phyloP scores from a whole-genome alignment of 2,797 vertebrate species.

The Galagoides demidoff region DNA sequence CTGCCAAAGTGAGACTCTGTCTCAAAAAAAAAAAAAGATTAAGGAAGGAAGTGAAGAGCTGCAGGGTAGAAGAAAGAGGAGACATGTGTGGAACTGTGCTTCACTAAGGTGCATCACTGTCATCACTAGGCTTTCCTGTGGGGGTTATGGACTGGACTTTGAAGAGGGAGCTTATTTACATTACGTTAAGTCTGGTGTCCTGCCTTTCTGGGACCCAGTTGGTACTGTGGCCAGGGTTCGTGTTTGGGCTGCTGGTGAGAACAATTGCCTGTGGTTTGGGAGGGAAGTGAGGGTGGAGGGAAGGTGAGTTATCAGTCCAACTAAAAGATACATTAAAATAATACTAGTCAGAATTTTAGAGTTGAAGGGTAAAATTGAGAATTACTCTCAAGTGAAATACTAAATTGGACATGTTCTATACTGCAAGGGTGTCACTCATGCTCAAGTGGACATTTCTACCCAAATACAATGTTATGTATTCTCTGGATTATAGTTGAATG shows the following conservation, averaged over 20 bases:
- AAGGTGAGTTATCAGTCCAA: not conserved
- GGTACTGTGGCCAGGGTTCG: not conserved
- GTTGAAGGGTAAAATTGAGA: conserved; percentile 8
- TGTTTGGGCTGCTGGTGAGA: not conserved
- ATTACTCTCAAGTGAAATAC: not conserved
- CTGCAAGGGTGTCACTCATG: not conserved
- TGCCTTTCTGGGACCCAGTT: not conserved
- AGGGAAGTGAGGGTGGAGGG: not conserved
- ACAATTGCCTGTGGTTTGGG: not conserved
- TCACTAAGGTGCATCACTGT: not conserved
- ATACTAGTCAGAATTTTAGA: not conserved
- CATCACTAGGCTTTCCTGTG: not conserved
- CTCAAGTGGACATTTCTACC: not conserved
- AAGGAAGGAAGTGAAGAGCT: not conserved
- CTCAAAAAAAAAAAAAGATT: no score
- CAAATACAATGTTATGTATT: not conserved
- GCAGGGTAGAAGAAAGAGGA: not conserved
- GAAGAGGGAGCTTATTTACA: not conserved
- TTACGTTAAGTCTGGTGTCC: not conserved
- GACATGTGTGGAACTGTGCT: not conserved
- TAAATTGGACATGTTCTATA: not conserved
- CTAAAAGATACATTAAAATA: not conserved
- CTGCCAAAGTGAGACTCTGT: no score
- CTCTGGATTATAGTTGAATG: conserved; percentile 6
- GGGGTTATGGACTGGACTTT: not conserved